Evolutionary conservation across 2,888 invertebrate species (phyloP), one percentile per base, ranked within the genome.

Genomic region (Loripinus fragilis): DNA sequence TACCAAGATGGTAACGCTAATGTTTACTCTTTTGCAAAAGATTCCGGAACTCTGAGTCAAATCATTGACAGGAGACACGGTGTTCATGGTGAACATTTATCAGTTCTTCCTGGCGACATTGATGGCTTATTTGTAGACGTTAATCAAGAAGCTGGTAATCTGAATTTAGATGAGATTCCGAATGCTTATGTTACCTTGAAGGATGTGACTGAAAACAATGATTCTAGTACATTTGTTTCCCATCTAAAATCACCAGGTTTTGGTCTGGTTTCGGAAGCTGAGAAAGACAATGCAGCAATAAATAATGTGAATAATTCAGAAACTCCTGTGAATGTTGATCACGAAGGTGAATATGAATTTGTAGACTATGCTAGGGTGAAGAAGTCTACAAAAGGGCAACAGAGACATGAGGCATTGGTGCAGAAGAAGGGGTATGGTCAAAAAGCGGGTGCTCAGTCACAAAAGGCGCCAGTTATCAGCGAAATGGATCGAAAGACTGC

Each of bases 11-110:
- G 33, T 17, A 5, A 30, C 33, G 60, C 30, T 17, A 33, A 60
- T 33, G 60, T 60, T 33, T 60, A 60, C 17, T 60, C 60, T 7
- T 60, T 60, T 60, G 60, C 60, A n/a, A 60, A 60, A 60, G 60
- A 60, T 2, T 2, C 60, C 12, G 33, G 33, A 10, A 3, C 33
- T 33, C 33, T 17, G 2, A 33, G 33, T 60, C 33, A 60, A 1
- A 7, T 60, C 5, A 3, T 60, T 20, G 28, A 60, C 33, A 60
- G 33, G 17, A 60, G 60, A 33, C 60, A 60, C 20, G 33, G 60
- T 7, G 33, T 60, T 60, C 60, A 60, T 60, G 60, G 60, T 30
- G 60, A 60, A 23, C 30, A 30, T 10, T 30, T 33, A 8, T 25
- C 25, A 25, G 5, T 17, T 7, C 33, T 60, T 17, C 60, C 30